phyloP scores from a whole-genome alignment of 2,113 vertebrate species.

The Ardeotis arabs region DNA sequence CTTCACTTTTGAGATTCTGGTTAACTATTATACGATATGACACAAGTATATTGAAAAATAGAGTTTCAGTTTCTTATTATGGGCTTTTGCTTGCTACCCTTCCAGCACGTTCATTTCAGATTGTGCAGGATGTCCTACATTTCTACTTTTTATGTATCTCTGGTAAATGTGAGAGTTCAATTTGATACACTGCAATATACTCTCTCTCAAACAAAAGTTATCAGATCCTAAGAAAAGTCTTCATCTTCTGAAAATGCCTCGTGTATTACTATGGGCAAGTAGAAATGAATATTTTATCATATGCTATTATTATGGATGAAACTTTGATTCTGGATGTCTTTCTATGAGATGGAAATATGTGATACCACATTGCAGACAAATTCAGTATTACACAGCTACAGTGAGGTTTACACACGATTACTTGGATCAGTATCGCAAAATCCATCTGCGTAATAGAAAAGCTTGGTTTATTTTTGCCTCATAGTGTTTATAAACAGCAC shows the following conservation, averaged over 20 bases:
- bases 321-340: not conserved
- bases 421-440: not conserved
- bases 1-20: slow-evolving; percentile 48
- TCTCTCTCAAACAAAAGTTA: slow-evolving; percentile 45
- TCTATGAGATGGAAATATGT: not conserved
- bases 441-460: not conserved
- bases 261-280: not conserved
- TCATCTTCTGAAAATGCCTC: slow-evolving; percentile 8
- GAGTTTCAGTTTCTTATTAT: slow-evolving; percentile 26
- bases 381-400: not conserved
- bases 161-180: slow-evolving; percentile 29
- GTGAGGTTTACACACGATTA: not conserved
- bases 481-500: not conserved
- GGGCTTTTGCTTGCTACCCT: not conserved
- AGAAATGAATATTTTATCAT: slow-evolving; percentile 26
- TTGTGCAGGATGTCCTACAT: not conserved
- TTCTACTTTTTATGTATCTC: slow-evolving; percentile 23
- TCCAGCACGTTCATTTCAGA: not conserved
- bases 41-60: slow-evolving; percentile 57
- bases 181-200: slow-evolving; percentile 22
- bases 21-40: slow-evolving; percentile 65
- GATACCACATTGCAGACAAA: not conserved
- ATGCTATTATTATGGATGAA: not conserved
- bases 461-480: not conserved
- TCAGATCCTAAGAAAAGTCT: slow-evolving; percentile 25